Evolutionary conservation across 2,888 invertebrate genomes (phyloP).

Genomic region (Trilocha varians): DNA sequence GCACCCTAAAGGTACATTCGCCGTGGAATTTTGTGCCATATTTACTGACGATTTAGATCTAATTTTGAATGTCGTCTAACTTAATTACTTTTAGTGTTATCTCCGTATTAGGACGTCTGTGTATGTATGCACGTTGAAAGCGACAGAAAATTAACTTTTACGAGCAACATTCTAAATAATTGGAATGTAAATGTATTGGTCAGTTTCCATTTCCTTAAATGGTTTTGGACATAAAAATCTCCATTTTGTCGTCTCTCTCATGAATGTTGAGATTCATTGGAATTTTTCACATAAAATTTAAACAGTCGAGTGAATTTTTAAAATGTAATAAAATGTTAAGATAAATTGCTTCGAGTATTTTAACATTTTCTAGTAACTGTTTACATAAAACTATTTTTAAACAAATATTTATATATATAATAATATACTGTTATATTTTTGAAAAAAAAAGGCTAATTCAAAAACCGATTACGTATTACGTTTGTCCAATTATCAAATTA

Average conservation of each 20-base stretch:
- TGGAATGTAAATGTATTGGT: slow-evolving; percentile 18
- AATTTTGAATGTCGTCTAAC: slow-evolving; percentile 21
- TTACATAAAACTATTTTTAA: no score
- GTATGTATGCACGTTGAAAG: slow-evolving; percentile 43
- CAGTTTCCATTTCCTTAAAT: slow-evolving; percentile 7
- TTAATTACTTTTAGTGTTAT: slow-evolving; percentile 65
- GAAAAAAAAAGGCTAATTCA: no score
- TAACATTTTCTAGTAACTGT: no score
- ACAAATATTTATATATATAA: no score
- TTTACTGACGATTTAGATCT: slow-evolving; percentile 20
- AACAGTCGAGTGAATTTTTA: no score
- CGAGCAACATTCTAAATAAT: slow-evolving; percentile 14
- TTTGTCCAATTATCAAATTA: no score
- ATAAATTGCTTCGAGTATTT: no score
- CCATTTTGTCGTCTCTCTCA: not conserved
- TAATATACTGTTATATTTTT: no score
- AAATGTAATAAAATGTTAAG: no score
- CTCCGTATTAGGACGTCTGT: slow-evolving; percentile 53
- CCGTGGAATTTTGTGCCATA: slow-evolving; percentile 20
- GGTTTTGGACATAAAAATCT: not conserved
- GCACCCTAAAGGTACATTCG: slow-evolving; percentile 38
- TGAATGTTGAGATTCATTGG: not conserved
- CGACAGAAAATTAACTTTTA: slow-evolving; percentile 57
- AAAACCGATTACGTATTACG: no score
- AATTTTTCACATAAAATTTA: not conserved